phyloP scores from a whole-genome alignment of 2,888 invertebrate species.

The Hypsopygia costalis region DNA sequence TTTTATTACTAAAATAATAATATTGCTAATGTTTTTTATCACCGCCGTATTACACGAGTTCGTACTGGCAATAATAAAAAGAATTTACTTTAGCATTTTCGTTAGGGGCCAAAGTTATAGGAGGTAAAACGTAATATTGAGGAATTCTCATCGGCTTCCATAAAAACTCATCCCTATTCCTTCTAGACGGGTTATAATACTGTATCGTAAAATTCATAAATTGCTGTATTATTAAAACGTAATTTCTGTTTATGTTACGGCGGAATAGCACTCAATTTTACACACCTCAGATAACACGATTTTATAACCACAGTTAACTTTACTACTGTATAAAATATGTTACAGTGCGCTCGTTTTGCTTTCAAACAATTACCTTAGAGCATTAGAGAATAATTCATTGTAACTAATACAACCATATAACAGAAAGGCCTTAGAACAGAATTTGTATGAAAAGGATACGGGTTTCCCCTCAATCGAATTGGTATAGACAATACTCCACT shows the following conservation, averaged over 20 bases:
- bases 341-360: background rate
- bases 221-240: slow-evolving; percentile 37
- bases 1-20: too few species aligned
- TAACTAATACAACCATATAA: too few species aligned
- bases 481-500: too few species aligned
- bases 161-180: background rate
- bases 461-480: too few species aligned
- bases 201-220: slow-evolving; percentile 32
- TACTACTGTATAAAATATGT: slow-evolving; percentile 42
- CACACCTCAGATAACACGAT: slow-evolving; percentile 49
- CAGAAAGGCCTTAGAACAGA: too few species aligned
- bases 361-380: background rate
- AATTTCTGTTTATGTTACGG: slow-evolving; percentile 39
- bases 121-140: background rate
- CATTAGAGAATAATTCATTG: too few species aligned
- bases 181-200: slow-evolving; percentile 9
- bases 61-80: too few species aligned
- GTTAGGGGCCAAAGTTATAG: background rate
- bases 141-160: background rate
- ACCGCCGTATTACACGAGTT: too few species aligned
- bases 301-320: slow-evolving; percentile 54
- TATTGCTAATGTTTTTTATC: too few species aligned
- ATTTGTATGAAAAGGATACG: too few species aligned
- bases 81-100: background rate
- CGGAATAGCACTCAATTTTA: slow-evolving; percentile 46